Evolutionary conservation across 2,888 invertebrate species (phyloP), one percentile per base, ranked within the genome.

Genomic region (Rhyacophila evoluta): DNA sequence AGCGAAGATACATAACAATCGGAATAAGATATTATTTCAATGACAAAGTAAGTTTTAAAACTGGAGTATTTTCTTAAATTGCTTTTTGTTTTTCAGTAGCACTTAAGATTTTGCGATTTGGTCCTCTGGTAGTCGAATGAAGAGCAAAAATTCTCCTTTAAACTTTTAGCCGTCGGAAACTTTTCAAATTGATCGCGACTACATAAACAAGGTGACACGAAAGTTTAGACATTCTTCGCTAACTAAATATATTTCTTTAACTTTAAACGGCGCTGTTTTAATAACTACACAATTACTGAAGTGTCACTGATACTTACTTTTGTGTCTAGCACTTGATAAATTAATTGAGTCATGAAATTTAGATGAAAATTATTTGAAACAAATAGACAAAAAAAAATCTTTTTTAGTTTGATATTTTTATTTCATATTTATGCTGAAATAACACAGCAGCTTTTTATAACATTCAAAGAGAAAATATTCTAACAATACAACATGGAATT

Each of bases 151-250:
- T 19, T 55, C 19, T 19, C 25, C 25, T 55, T 55, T 55, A 19
- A 55, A 55, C 55, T 55, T 55, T 8, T 10, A 55, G 25, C 55
- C 19, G 55, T 74, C 67, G 70, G 37, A 28, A 76, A 76, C 33
- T 76, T 79, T 76, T 38, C 73, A 72, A 76, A 76, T 79, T 76
- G 79, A 79, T 79, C 69, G 71, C 33, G 74, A 75, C 38, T 74
- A 55, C 19, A 55, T 19, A 55, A 55, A 55, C 55, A 55, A 55
- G 25, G 15, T 55, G 55, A 15, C 25, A 19, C 2, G 37, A 72
- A 27, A 70, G 74, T 69, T 55, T 29, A 67, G 27, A 15, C 25
- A 38, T 71, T 41, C 37, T 74, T 78, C 8, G 71, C 74, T 67
- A 71, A 55, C 74, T 37, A 39, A 74, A 39, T 41, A 41, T 28